Percentiles rank a stretch among this genome's conserved stretches.
These are phyloP conservation scores for Leptopilina boulardi DNA, from an alignment of 1,140 invertebrate genomes.

Conservation along the genomic window DNA sequence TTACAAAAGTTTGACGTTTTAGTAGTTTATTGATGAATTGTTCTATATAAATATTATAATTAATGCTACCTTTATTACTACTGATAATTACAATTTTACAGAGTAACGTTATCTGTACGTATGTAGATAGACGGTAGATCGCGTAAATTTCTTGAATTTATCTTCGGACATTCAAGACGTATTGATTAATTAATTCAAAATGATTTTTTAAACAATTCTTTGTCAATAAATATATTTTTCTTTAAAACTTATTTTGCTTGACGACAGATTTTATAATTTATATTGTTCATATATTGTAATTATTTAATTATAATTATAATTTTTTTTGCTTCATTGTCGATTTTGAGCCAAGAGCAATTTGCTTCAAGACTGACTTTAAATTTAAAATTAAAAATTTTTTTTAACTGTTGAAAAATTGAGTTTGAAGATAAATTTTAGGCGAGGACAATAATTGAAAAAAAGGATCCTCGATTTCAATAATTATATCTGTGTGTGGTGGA, in stretches of 20 bases:
- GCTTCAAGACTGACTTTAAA: no score
- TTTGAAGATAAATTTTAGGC: neutral
- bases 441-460: neutral
- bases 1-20: constrained; percentile 56
- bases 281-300: no score
- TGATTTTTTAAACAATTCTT: neutral
- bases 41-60: no score
- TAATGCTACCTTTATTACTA: constrained; percentile 28
- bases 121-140: constrained; percentile 58
- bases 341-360: no score
- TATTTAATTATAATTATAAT: no score
- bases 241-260: no score
- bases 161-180: constrained; percentile 24
- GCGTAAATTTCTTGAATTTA: constrained; percentile 40
- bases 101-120: constrained; percentile 53
- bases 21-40: constrained; percentile 52
- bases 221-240: no score
- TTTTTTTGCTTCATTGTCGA: no score
- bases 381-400: neutral
- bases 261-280: no score
- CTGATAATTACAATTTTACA: constrained; percentile 45
- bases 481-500: no score
- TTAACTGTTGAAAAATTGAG: neutral
- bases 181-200: no score
- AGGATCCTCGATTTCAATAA: neutral